These are phyloP conservation scores for Drosophila nebulosa DNA, from an alignment of 1,140 invertebrate genomes.

Conservation along the genomic window DNA sequence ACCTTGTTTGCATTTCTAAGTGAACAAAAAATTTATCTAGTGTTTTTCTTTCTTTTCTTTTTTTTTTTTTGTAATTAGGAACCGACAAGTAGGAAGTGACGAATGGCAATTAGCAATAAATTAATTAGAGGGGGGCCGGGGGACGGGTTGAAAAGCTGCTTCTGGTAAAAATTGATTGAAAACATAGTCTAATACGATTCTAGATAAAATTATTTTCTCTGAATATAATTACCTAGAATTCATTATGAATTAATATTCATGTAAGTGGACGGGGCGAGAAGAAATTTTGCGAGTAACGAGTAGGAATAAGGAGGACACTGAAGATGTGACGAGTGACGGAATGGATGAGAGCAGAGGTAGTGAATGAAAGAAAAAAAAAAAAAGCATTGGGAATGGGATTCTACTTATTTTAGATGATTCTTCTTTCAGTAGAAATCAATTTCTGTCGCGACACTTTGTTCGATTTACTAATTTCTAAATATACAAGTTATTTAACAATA, in stretches of 20 bases:
- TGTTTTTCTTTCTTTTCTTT: not conserved
- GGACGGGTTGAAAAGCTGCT: not conserved
- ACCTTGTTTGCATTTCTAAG: not conserved
- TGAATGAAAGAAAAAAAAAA: not conserved
- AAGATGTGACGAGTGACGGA: not conserved
- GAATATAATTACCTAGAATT: too few relatives aligned
- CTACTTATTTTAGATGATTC: not conserved
- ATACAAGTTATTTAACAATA: not conserved
- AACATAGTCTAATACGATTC: not conserved
- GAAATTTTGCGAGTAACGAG: not conserved
- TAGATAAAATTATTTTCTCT: not conserved
- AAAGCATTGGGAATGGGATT: not conserved
- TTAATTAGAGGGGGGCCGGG: too few relatives aligned
- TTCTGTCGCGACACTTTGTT: not conserved
- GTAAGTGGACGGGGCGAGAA: not conserved
- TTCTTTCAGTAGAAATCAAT: not conserved
- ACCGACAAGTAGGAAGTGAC: not conserved
- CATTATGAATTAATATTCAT: not conserved
- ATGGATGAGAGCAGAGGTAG: not conserved
- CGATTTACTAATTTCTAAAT: not conserved
- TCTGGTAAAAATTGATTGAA: not conserved
- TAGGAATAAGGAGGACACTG: too few relatives aligned
- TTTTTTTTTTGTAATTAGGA: not conserved
- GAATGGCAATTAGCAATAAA: too few relatives aligned
- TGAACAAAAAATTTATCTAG: not conserved